A percentile compares a stretch with the other conserved stretches of the same genome.
Conservation (phyloP, 1,140 invertebrate genomes). For the Medauroidea extradentata region DNA sequence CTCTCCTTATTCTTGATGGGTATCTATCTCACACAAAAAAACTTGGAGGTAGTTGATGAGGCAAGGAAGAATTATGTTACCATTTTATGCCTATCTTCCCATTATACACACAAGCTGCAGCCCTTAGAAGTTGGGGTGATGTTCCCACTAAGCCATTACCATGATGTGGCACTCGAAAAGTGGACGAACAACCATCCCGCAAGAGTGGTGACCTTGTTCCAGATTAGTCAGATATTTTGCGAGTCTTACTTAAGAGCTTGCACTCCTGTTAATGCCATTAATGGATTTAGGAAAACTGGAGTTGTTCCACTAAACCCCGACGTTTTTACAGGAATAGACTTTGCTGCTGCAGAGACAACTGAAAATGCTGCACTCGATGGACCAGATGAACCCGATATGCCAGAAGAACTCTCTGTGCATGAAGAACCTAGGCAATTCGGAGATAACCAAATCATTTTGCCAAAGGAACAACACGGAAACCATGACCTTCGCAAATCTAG, state of each 20-base stretch:
- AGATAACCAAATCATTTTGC: too few relatives aligned
- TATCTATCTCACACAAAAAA: constrained; percentile 8
- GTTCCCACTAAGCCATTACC: constrained; percentile 25
- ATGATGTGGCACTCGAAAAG: constrained; percentile 18
- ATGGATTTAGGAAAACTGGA: constrained; percentile 28
- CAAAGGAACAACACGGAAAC: too few relatives aligned
- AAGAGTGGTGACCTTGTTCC: constrained; percentile 21
- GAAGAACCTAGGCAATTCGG: too few relatives aligned
- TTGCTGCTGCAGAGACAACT: not conserved
- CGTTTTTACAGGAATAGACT: constrained; percentile 25
- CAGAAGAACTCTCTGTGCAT: too few relatives aligned
- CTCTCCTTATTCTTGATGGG: constrained; percentile 18
- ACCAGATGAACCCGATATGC: too few relatives aligned
- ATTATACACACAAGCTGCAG: constrained; percentile 39
- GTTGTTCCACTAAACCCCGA: constrained; percentile 30
- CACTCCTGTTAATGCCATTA: constrained; percentile 28
- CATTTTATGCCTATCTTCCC: constrained; percentile 33
- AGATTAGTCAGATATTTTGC: constrained; percentile 33
- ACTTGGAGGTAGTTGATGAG: constrained; percentile 17
- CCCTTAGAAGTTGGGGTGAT: constrained; percentile 43
- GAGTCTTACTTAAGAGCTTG: constrained; percentile 33
- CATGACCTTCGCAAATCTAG: too few relatives aligned
- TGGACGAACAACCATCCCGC: constrained; percentile 31
- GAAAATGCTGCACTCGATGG: not conserved
- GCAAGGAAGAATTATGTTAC: constrained; percentile 23